Conservation (phyloP, 2,797 vertebrate species). For the Falco peregrinus region DNA sequence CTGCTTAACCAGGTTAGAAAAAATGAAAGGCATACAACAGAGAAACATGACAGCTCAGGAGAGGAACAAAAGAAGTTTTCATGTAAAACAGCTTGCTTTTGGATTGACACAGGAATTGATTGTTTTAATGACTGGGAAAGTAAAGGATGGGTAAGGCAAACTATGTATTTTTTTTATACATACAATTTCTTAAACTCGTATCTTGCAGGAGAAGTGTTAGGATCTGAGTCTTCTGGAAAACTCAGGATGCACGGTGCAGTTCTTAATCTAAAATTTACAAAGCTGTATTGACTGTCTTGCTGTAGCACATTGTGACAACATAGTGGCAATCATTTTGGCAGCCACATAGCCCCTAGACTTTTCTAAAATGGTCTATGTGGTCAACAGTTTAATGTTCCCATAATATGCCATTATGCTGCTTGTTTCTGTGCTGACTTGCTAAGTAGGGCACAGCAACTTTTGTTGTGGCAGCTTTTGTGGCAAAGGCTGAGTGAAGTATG, state of each 20-base stretch:
- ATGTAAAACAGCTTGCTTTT: background rate
- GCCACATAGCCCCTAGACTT: background rate
- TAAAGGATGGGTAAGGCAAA: slow-evolving; percentile 1
- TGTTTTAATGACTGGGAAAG: slow-evolving; percentile 11
- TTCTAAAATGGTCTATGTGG: background rate
- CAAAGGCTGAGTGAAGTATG: slow-evolving; percentile 20
- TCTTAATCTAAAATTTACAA: background rate
- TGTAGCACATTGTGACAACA: background rate
- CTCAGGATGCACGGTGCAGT: background rate
- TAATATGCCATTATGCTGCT: background rate
- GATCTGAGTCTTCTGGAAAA: background rate
- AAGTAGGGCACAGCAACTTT: slow-evolving; percentile 10
- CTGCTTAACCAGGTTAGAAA: background rate
- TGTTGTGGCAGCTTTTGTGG: background rate
- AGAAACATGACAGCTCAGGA: background rate
- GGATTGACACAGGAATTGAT: slow-evolving; percentile 23
- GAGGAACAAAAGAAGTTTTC: background rate
- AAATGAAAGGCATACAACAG: background rate
- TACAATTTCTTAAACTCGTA: background rate
- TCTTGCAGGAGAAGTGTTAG: background rate
- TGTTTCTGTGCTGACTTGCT: background rate
- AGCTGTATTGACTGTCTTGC: background rate
- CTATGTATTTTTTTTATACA: background rate
- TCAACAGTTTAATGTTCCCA: background rate
- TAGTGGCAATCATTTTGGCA: background rate